Base-by-base conservation (phyloP, 2,797 vertebrate species). In the Lophius americanus region DNA sequence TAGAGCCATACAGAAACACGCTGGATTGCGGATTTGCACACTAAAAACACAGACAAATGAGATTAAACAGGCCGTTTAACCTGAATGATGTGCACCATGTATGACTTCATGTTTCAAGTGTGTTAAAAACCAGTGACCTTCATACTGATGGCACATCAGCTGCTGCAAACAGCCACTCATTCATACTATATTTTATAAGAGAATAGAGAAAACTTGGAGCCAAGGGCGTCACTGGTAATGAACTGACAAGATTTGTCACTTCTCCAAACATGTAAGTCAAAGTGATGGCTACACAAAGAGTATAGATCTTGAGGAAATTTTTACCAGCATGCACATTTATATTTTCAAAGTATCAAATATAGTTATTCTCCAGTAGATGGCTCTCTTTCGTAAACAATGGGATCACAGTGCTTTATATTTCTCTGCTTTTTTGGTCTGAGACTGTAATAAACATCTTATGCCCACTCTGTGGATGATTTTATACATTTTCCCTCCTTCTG, bases 281-380 rank as follows among this genome's bases (percentile, higher is more conserved):
- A 50, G 51, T 81, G 74, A 85, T 61, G 70, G 47, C 55, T 56
- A 59, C 71, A 75, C 12, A 7, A 52, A 13, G 5, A n/a, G 4
- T 23, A 23, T 33, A 37, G 5, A 8, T 6, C 2, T 36, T 4
- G 7, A 9, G 8, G 8, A 36, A 53, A 54, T 35, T 35, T 8
- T 7, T 44, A 36, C 4, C 60, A 37, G 39, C 49, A 52, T 65
- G 50, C 4, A 50, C 3, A 50, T 65, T 1, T 38, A 4, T 33
- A 4, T 33, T 46, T 76, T 35, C 43, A 3, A 51, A 59, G 50
- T 8, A 23, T 75, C 10, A 46, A 62, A 38, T 79, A 9, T n/a
- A 60, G 9, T 9, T 6, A 3, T 78, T 78, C 54, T 79, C 90
- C 90, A 92, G 83, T 68, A 92, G 90, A 76, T 83, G 90, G 85